Base-by-base conservation (phyloP, 2,797 vertebrate genomes). In the Xenentodon cancila region DNA sequence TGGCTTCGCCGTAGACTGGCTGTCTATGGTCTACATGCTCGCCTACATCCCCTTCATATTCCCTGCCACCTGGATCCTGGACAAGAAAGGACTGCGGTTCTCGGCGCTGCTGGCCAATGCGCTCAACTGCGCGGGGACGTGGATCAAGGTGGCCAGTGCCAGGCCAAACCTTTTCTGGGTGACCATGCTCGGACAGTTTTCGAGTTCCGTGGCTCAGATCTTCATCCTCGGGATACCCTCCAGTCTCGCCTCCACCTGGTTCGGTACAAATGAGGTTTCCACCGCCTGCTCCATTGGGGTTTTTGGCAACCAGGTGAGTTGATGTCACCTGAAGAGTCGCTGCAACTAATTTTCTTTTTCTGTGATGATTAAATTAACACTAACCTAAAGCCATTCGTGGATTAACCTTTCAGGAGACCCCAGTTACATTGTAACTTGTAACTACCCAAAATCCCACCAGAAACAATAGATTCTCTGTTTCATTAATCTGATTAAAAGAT, bases 151-250 rank as follows among this genome's bases (percentile, higher is more conserved):
- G 53, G 89, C 84, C 85, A 98, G 97, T 22, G 94, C 94, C 59
- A 76, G 84, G 9, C 91, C 74, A 0, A 53, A 67, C 77, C 91
- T 95, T 19, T 98, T 97, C 78, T 83, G 89, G 46, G 80, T 98
- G 73, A 96, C 96, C 11, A 81, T 96, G 89, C 30, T 95, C 0
- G 97, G 95, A 0, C 97, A 99, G 92, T 59, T 88, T 5, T 45
- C 91, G 0, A 95, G 94, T 52, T 88, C 97, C 0, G 59, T 96
- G 0, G 91, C 96, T 0, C 97, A 99, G 87, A 94, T 98, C 49
- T 98, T 99, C 83, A 97, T 99, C 84, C 91, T 99, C 45, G 97
- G 97, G 48, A 90, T 99, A 86, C 97, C 97, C 9, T 96, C 97
- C 0, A 93, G 71, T 22, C 81, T 99, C 57, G 97, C 97, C 1